Evolutionary conservation across 2,113 vertebrate species (phyloP).

Genomic region (Dicerorhinus sumatrensis): DNA sequence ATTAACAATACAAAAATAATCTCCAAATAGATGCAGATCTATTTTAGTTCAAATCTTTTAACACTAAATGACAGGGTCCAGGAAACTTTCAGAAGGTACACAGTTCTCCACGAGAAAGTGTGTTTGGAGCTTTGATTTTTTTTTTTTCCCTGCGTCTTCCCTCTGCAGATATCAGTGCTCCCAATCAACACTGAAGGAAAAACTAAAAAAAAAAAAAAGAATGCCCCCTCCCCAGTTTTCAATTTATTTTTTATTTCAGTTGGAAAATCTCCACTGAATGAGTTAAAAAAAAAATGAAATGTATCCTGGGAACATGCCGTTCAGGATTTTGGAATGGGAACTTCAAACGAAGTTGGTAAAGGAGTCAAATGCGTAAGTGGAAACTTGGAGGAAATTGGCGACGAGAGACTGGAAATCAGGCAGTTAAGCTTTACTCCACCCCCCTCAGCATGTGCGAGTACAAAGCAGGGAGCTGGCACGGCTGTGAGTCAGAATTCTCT

Average conservation of each 20-base stretch:
- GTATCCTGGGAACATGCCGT: constrained; percentile 91
- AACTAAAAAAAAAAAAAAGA: not conserved
- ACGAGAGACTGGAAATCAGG: constrained; percentile 92
- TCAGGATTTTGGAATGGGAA: constrained; percentile 90
- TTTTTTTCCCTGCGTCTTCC: not conserved
- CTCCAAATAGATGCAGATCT: constrained; percentile 42
- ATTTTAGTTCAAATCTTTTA: constrained; percentile 35
- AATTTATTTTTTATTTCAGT: constrained; percentile 78
- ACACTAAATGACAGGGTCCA: constrained; percentile 10
- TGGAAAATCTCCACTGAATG: constrained; percentile 87
- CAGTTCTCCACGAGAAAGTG: not conserved
- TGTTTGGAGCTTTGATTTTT: not conserved
- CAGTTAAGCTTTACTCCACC: constrained; percentile 90
- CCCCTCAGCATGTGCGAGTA: constrained; percentile 93
- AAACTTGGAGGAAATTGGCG: constrained; percentile 97
- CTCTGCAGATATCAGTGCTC: not conserved
- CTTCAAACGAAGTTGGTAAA: constrained; percentile 87
- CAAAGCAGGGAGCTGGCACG: constrained; percentile 91
- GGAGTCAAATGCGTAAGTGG: constrained; percentile 95
- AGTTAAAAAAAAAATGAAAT: constrained; percentile 82
- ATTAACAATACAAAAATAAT: constrained; percentile 42
- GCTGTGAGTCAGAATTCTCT: constrained; percentile 91
- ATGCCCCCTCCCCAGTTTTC: not conserved
- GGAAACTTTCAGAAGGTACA: not conserved
- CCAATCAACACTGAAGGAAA: not conserved